phyloP scores from a whole-genome alignment of 2,888 invertebrate genomes.

The Teinopalpus imperialis region DNA sequence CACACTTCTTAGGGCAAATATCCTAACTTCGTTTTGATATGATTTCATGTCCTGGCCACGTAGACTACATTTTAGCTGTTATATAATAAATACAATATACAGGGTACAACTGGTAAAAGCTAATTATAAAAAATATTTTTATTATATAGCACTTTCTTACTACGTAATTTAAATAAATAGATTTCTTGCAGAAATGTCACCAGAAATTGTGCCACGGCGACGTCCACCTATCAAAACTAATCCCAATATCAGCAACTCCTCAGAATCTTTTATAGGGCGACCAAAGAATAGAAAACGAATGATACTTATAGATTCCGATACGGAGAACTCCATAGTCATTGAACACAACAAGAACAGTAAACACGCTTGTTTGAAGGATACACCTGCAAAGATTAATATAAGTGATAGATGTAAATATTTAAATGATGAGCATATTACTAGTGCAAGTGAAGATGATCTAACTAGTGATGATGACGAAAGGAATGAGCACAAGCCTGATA shows the following conservation, averaged over 20 bases:
- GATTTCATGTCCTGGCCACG: too few species aligned
- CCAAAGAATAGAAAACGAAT: slow-evolving; percentile 62
- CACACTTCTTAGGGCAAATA: too few species aligned
- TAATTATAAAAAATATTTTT: too few species aligned
- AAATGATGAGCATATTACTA: background rate
- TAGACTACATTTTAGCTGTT: too few species aligned
- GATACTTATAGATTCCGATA: slow-evolving; percentile 62
- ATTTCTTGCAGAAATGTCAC: slow-evolving; percentile 59
- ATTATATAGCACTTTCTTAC: too few species aligned
- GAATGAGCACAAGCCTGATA: too few species aligned
- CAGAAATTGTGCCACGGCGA: slow-evolving; percentile 60
- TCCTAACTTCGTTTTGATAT: too few species aligned
- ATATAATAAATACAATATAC: too few species aligned
- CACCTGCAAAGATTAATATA: slow-evolving; percentile 50
- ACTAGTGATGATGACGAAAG: too few species aligned
- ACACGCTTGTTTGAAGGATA: slow-evolving; percentile 57
- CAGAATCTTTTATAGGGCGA: slow-evolving; percentile 46
- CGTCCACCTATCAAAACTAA: slow-evolving; percentile 40
- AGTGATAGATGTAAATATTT: background rate
- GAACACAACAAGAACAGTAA: slow-evolving; percentile 60
- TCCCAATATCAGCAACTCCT: slow-evolving; percentile 38
- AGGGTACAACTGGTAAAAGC: too few species aligned
- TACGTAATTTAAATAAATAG: too few species aligned
- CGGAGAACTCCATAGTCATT: slow-evolving; percentile 65
- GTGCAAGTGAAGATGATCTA: slow-evolving; percentile 15